These are phyloP conservation scores for Lutjanus campechanus DNA, from an alignment of 2,797 vertebrate species.

Conservation along the genomic window DNA sequence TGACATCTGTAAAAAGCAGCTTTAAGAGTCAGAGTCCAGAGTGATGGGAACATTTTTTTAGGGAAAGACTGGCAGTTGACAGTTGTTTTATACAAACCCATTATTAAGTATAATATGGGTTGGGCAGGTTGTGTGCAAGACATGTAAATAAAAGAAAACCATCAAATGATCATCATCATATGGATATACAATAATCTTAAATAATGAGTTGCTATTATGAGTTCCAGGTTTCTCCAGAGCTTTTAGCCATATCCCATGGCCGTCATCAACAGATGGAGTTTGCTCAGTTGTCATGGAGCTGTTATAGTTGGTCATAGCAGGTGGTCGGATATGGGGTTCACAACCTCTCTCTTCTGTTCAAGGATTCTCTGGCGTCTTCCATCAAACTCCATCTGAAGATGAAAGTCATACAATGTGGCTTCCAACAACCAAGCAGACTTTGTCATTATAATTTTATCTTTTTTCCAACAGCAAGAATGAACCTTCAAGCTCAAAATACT, in stretches of 20 bases:
- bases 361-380: background rate
- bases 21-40: background rate
- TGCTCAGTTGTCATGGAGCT: conserved; percentile 1
- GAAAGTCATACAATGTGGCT: background rate
- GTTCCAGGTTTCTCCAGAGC: background rate
- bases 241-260: background rate
- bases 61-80: too few relatives aligned
- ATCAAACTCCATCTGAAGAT: background rate
- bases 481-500: background rate
- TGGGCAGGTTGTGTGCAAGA: too few relatives aligned
- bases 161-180: background rate
- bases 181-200: background rate
- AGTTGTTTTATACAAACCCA: too few relatives aligned
- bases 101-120: too few relatives aligned
- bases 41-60: too few relatives aligned
- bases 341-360: background rate
- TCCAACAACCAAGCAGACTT: background rate
- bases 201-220: background rate
- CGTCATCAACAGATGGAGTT: background rate
- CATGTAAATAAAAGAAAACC: too few relatives aligned
- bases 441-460: background rate
- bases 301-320: background rate
- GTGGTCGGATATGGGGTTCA: background rate
- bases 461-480: background rate
- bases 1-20: background rate